These are phyloP conservation scores for Eupithecia insigniata DNA, from an alignment of 2,888 invertebrate genomes.

Conservation along the genomic window DNA sequence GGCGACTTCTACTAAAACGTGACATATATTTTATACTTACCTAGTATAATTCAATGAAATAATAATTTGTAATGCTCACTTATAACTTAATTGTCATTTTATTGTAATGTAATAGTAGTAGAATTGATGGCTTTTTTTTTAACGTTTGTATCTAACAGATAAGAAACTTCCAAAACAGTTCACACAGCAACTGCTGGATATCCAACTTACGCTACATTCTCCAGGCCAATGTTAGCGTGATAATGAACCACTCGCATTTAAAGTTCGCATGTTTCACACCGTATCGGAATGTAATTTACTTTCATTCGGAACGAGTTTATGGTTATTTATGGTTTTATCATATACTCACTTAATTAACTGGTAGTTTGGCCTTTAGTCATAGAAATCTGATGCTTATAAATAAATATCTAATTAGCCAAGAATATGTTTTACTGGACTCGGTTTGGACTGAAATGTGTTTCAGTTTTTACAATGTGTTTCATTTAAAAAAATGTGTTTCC, in stretches of 20 bases:
- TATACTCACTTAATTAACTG: background rate
- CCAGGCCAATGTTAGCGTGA: constrained; percentile 29
- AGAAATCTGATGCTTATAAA: background rate
- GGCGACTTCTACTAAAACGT: too few relatives aligned
- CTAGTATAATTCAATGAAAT: too few relatives aligned
- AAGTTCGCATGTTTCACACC: constrained; percentile 33
- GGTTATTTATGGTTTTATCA: constrained; percentile 6
- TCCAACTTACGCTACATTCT: background rate
- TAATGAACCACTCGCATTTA: constrained; percentile 18
- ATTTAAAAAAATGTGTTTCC: constrained; percentile 28
- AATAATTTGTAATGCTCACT: too few relatives aligned
- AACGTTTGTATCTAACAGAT: too few relatives aligned
- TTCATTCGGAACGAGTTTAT: constrained; percentile 33
- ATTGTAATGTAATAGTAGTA: too few relatives aligned
- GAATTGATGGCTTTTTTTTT: too few relatives aligned
- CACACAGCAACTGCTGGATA: background rate
- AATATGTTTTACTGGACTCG: background rate
- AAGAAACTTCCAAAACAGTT: background rate
- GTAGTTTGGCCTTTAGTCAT: background rate
- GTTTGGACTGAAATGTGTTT: constrained; percentile 12
- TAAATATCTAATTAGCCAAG: constrained; percentile 17
- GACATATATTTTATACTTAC: too few relatives aligned
- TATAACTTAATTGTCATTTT: too few relatives aligned
- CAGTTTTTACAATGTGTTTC: constrained; percentile 21
- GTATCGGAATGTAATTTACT: constrained; percentile 35